These are phyloP conservation scores for Onychomys leucogaster DNA, from an alignment of 2,797 vertebrate genomes.

Conservation along the genomic window DNA sequence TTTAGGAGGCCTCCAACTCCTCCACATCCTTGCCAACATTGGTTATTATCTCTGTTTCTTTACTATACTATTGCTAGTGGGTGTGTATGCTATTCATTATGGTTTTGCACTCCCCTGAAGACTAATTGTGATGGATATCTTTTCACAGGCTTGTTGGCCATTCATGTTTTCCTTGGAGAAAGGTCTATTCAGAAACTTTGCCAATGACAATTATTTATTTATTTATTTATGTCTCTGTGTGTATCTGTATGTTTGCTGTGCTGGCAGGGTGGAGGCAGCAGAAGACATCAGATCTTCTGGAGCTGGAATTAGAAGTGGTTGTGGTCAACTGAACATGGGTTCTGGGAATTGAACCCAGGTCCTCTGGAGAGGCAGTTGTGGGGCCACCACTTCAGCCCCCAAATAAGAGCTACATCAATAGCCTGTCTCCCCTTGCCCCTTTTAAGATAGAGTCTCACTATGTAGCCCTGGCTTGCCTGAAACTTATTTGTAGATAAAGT, in stretches of 20 bases:
- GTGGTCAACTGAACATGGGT: neutral
- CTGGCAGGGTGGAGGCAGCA: no score
- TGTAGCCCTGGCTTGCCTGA: neutral
- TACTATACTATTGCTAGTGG: neutral
- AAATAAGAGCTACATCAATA: neutral
- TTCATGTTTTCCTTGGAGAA: conserved; percentile 24
- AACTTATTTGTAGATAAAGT: neutral
- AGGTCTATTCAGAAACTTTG: neutral
- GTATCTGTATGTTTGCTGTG: neutral
- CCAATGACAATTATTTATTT: neutral
- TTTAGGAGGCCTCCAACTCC: neutral
- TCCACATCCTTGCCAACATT: neutral
- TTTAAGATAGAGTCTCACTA: neutral
- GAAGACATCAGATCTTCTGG: neutral
- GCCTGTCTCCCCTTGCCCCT: neutral
- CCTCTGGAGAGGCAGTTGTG: neutral
- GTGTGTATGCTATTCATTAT: neutral
- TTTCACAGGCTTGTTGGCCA: neutral
- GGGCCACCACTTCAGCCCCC: neutral
- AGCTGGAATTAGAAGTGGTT: neutral
- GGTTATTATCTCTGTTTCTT: neutral
- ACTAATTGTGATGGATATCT: neutral
- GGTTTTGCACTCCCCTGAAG: neutral
- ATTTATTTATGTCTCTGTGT: neutral
- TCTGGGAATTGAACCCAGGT: neutral